A percentile compares a stretch with the other conserved stretches of the same genome.
These are phyloP conservation scores for Argyresthia goedartella DNA, from an alignment of 2,888 invertebrate species.

Conservation along the genomic window DNA sequence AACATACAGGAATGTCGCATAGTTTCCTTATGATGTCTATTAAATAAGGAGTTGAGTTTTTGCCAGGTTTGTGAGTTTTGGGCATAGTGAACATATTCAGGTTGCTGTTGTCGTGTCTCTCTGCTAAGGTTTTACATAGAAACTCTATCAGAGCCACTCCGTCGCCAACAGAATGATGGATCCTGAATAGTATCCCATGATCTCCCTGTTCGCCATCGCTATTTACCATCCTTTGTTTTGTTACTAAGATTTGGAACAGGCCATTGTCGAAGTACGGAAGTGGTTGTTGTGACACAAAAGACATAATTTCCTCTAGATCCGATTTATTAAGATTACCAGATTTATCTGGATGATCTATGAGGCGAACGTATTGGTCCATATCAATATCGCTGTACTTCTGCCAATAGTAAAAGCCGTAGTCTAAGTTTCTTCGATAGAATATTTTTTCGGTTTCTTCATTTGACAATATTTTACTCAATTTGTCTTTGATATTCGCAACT, in stretches of 20 bases:
- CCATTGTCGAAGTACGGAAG: slow-evolving; percentile 55
- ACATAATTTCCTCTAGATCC: slow-evolving; percentile 40
- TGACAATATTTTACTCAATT: slow-evolving; percentile 20
- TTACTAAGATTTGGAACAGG: slow-evolving; percentile 64
- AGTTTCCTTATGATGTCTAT: slow-evolving; percentile 26
- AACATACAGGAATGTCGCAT: slow-evolving; percentile 27
- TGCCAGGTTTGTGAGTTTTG: slow-evolving; percentile 13
- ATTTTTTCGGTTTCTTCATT: slow-evolving; percentile 37
- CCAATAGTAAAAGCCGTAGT: slow-evolving; percentile 67
- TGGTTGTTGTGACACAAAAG: slow-evolving; percentile 39
- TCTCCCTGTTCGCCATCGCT: slow-evolving; percentile 18
- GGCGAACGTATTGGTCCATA: slow-evolving; percentile 50
- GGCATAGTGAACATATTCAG: slow-evolving; percentile 22
- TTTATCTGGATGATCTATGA: slow-evolving; percentile 34
- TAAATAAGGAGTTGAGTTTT: slow-evolving; percentile 17
- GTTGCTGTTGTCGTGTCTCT: slow-evolving; percentile 23
- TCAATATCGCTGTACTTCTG: slow-evolving; percentile 35
- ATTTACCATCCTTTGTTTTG: slow-evolving; percentile 25
- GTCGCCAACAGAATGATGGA: slow-evolving; percentile 69
- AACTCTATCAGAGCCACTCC: slow-evolving; percentile 61
- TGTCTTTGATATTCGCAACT: slow-evolving; percentile 26
- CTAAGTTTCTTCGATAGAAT: slow-evolving; percentile 44
- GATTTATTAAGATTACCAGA: slow-evolving; percentile 22
- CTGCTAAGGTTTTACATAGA: slow-evolving; percentile 52
- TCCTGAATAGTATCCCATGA: slow-evolving; percentile 58